Percentiles rank a stretch among this genome's conserved stretches.
phyloP scores from a whole-genome alignment of 2,113 vertebrate species.

The Lamprotornis superbus region DNA sequence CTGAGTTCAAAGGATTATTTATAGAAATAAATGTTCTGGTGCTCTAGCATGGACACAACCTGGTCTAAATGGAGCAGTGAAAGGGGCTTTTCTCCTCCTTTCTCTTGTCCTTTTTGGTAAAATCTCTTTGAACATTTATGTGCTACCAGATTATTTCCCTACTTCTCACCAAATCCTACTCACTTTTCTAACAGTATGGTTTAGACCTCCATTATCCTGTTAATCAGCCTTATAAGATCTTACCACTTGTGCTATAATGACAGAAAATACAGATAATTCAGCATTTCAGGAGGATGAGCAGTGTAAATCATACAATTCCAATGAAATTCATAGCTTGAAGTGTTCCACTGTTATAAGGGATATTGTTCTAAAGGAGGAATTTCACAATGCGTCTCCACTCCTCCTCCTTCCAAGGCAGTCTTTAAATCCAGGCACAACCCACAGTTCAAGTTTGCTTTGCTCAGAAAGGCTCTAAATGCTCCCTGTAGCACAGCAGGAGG shows the following conservation, averaged over 20 bases:
- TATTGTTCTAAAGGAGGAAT: background rate
- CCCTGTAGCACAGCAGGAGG: slow-evolving; percentile 70
- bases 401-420: background rate
- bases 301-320: background rate
- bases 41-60: background rate
- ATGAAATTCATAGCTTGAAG: background rate
- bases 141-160: background rate
- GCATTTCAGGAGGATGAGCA: rapidly evolving
- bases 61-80: background rate
- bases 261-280: background rate
- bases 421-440: slow-evolving; percentile 20
- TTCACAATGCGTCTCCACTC: background rate
- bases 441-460: slow-evolving; percentile 59
- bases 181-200: background rate
- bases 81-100: background rate
- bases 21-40: background rate
- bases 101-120: background rate
- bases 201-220: background rate
- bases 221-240: background rate
- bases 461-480: slow-evolving; percentile 59
- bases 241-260: background rate
- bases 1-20: slow-evolving; percentile 5
- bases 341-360: background rate
- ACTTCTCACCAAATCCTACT: background rate
- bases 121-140: background rate